These are phyloP conservation scores for Falco punctatus DNA, from an alignment of 2,113 vertebrate species.

Conservation along the genomic window DNA sequence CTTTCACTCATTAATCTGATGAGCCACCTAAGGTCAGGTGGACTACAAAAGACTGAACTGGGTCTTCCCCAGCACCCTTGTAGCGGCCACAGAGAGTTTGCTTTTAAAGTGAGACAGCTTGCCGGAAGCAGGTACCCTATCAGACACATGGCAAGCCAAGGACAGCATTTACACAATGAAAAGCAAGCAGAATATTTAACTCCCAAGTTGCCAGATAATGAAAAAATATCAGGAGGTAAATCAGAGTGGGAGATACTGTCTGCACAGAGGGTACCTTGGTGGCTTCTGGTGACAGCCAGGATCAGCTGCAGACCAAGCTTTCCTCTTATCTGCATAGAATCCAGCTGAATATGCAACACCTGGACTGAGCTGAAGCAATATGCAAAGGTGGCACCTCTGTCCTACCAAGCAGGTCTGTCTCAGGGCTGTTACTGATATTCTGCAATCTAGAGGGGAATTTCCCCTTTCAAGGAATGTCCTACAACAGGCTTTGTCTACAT, in stretches of 20 bases:
- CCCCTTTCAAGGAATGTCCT: background rate
- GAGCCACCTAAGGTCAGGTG: background rate
- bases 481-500: background rate
- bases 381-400: background rate
- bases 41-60: background rate
- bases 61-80: background rate
- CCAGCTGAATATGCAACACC: background rate
- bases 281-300: background rate
- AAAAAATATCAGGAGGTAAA: background rate
- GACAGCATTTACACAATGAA: background rate
- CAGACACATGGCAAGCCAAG: background rate
- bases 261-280: background rate
- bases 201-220: background rate
- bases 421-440: background rate
- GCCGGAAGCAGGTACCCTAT: background rate
- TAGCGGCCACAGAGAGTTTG: background rate
- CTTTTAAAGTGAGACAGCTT: background rate
- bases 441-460: background rate
- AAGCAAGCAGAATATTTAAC: background rate
- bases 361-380: background rate
- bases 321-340: background rate
- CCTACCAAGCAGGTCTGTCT: background rate
- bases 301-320: background rate
- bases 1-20: background rate
- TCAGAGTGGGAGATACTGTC: fast-evolving